phyloP scores from a whole-genome alignment of 2,797 vertebrate genomes.

The Dendrocincla fuliginosa region DNA sequence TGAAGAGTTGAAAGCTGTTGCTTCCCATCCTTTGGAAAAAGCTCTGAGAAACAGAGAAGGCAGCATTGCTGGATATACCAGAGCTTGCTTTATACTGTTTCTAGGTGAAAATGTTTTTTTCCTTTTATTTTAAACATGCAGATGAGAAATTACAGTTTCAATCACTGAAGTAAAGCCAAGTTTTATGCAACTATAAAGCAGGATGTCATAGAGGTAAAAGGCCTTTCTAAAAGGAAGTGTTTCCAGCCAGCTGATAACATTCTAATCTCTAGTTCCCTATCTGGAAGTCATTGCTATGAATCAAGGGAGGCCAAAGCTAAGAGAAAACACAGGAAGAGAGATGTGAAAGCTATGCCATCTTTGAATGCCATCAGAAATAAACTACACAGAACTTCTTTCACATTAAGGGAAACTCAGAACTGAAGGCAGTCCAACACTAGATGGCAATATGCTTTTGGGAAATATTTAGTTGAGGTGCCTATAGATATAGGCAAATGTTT shows the following conservation, averaged over 20 bases:
- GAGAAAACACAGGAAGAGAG: neutral
- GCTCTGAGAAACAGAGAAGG: neutral
- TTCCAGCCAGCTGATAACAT: neutral
- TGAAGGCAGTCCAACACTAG: slow-evolving; percentile 39
- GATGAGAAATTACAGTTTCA: neutral
- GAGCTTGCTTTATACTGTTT: neutral
- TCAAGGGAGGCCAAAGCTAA: neutral
- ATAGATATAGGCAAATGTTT: neutral
- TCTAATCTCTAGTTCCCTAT: neutral
- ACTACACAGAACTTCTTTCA: neutral
- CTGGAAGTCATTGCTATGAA: neutral
- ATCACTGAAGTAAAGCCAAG: neutral
- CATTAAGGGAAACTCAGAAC: neutral
- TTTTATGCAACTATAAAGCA: neutral
- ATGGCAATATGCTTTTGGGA: slow-evolving; percentile 42
- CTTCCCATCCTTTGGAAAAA: neutral
- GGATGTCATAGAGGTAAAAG: neutral
- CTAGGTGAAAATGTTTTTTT: neutral
- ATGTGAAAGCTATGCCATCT: neutral
- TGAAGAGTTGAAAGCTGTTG: neutral
- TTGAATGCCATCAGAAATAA: neutral
- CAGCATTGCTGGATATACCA: neutral
- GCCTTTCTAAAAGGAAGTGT: neutral
- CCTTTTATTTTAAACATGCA: neutral
- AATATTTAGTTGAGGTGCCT: neutral